Evolutionary conservation across 2,888 invertebrate genomes (phyloP), one percentile per base, ranked within the genome.

Genomic region (Stegophylla sp.): DNA sequence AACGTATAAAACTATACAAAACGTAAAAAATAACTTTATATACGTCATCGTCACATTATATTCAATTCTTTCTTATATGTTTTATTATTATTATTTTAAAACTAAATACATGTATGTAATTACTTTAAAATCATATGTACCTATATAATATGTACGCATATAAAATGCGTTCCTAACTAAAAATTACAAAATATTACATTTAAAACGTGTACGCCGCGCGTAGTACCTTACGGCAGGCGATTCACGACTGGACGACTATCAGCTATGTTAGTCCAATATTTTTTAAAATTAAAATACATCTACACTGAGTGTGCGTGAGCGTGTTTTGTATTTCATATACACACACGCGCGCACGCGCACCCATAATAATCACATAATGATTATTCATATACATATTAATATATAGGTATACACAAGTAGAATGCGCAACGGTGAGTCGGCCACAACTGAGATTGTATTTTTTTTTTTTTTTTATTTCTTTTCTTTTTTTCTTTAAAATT

Each of bases 1-100:
- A 53, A 75, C 75, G 75, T 75, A 75, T 53, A 75, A 76, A 76
- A 76, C 75, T 76, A 76, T 76, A 76, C 75, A 76, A 75, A 75
- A 75, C 75, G 75, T 75, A 75, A 66, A 76, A 76, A 76, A 66
- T 53, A 76, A 76, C 53, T 75, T 51, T 17, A 41, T 75, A 34
- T 61, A 15, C 51, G 51, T 23, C 17, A 34, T 34, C 23, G 48
- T 59, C n/a, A n/a, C n/a, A n/a, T 61, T 0, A 45, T 61, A 34
- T 34, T 34, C 34, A 34, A 34, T 73, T 28, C 10, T 48, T 69
- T 69, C 34, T 28, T 51, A 4, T 51, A 23, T 26, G 9, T 23
- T 28, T 34, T 71, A 34, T 34, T 34, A 34, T 34, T 34, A 34
- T 63, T 20, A 51, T 53, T 69, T 51, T 51, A 48, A 63, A 7